phyloP scores from a whole-genome alignment of 2,113 vertebrate genomes.

The Ptychochromis oligacanthus region DNA sequence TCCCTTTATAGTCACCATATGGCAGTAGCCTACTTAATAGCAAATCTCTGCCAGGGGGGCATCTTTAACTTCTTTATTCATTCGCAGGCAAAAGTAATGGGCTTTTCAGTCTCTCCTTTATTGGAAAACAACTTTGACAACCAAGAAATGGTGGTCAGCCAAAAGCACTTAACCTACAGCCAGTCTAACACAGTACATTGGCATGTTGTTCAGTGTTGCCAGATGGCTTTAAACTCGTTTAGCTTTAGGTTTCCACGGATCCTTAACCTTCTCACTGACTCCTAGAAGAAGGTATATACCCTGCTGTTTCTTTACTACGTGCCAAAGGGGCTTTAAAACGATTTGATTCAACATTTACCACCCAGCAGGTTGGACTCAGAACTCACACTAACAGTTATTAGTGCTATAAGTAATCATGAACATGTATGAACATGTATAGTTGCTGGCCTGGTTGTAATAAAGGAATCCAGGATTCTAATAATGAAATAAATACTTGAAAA shows the following conservation, averaged over 20 bases:
- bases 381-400: not conserved
- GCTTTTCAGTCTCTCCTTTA: conserved; percentile 36
- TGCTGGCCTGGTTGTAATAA: not conserved
- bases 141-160: conserved; percentile 35
- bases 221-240: conserved; percentile 61
- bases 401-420: too few species aligned
- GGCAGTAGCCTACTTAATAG: not conserved
- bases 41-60: conserved; percentile 15
- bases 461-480: not conserved
- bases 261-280: conserved; percentile 7
- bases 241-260: conserved; percentile 28
- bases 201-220: conserved; percentile 19
- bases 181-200: not conserved
- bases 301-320: not conserved
- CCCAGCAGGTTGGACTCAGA: not conserved
- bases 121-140: conserved; percentile 41
- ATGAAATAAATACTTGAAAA: not conserved
- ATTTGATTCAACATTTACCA: not conserved
- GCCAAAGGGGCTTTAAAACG: not conserved
- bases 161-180: conserved; percentile 48
- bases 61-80: conserved; percentile 37
- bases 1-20: conserved; percentile 25
- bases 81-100: conserved; percentile 49
- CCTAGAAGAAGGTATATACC: not conserved
- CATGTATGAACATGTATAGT: not conserved